Conservation (phyloP, 2,797 vertebrate genomes). For the Falco peregrinus region DNA sequence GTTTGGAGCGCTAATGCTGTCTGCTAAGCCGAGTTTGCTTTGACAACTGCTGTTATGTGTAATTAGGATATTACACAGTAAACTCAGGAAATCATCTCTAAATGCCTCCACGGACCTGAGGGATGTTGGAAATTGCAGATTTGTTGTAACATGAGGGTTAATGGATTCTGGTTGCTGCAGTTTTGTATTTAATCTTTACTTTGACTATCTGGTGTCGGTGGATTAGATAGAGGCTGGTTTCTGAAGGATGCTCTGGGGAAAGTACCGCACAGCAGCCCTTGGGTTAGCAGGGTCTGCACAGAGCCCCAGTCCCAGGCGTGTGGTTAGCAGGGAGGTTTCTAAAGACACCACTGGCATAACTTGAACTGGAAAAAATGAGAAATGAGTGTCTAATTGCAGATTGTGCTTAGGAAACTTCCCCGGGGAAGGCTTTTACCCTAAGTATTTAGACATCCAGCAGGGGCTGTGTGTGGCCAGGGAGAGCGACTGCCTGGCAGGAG, state of each 20-base stretch:
- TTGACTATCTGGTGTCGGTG: neutral
- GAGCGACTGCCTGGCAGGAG: neutral
- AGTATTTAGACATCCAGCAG: neutral
- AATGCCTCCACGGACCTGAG: neutral
- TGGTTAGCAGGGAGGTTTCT: neutral
- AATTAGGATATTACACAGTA: neutral
- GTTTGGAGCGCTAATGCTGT: neutral
- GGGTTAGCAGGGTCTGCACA: neutral
- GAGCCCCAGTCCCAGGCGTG: neutral
- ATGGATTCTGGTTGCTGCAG: neutral
- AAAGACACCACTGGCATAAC: neutral
- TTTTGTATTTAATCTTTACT: neutral
- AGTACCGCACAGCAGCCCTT: neutral
- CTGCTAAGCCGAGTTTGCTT: neutral
- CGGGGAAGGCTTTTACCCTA: accelerated
- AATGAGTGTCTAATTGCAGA: accelerated
- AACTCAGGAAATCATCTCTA: slow-evolving; percentile 32
- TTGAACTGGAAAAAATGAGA: neutral
- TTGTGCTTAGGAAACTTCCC: neutral
- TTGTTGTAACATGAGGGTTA: neutral
- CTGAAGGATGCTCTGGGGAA: neutral
- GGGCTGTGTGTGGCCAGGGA: neutral
- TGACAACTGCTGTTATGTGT: neutral
- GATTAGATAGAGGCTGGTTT: neutral
- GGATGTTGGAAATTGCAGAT: neutral